Evolutionary conservation across 2,113 vertebrate species (phyloP).

Genomic region (Dromaius novaehollandiae): DNA sequence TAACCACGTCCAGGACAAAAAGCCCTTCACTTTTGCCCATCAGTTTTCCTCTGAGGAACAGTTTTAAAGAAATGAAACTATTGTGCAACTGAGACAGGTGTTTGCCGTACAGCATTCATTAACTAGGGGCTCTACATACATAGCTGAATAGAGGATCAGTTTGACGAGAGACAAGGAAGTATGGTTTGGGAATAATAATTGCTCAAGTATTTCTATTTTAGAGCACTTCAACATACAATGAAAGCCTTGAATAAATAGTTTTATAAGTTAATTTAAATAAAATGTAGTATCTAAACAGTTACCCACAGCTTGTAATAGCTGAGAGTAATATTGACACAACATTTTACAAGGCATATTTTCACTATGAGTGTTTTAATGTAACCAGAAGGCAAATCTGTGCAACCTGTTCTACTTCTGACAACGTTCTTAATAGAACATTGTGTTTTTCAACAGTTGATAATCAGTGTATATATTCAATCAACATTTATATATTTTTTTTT

Average conservation of each 20-base stretch:
- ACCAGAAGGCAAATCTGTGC: neutral
- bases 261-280: constrained; percentile 40
- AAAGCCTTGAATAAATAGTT: constrained; percentile 42
- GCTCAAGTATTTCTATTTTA: neutral
- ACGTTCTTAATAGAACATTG: accelerated
- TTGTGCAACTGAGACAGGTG: neutral
- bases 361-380: neutral
- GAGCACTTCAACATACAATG: constrained; percentile 17
- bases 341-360: neutral
- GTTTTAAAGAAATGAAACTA: neutral
- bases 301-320: neutral
- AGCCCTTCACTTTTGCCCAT: neutral
- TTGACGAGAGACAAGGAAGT: neutral
- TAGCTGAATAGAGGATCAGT: neutral
- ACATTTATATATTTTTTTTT: neutral
- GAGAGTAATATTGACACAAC: constrained; percentile 1
- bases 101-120: neutral
- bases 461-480: neutral
- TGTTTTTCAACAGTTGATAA: neutral
- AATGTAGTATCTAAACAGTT: neutral
- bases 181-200: neutral
- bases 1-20: neutral
- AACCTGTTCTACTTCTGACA: constrained; percentile 15
- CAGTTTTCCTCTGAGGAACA: neutral
- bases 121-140: neutral